Percentiles rank a stretch among this genome's conserved stretches.
Evolutionary conservation across 2,797 vertebrate genomes (phyloP).

Genomic region (Moxostoma hubbsi): DNA sequence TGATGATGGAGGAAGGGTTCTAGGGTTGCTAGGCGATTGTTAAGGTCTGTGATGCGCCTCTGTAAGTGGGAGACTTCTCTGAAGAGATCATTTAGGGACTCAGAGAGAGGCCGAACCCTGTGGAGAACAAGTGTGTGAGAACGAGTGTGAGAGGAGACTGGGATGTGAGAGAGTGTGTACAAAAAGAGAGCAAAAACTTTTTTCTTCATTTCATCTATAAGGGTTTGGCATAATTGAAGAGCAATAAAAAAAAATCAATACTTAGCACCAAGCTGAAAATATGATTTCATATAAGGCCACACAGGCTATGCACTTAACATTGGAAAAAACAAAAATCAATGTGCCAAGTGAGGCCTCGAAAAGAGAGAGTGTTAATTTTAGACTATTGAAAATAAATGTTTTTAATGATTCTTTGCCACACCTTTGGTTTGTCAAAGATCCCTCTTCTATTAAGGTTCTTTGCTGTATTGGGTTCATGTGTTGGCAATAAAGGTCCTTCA

Average conservation of each 20-base stretch:
- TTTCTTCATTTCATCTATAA: not conserved
- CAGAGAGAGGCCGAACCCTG: conserved; percentile 87
- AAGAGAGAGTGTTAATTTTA: not conserved
- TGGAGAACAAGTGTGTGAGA: conserved; percentile 54
- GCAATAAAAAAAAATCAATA: conserved; percentile 32
- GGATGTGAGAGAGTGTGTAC: not conserved
- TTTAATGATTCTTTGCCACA: too few species aligned
- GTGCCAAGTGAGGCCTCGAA: not conserved
- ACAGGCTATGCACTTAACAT: not conserved
- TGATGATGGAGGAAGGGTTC: conserved; percentile 81
- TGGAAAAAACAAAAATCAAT: not conserved
- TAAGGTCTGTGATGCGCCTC: conserved; percentile 85
- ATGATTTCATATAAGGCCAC: conserved; percentile 26
- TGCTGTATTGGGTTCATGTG: too few species aligned
- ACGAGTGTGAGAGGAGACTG: not conserved
- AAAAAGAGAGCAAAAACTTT: not conserved
- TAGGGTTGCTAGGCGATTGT: conserved; percentile 83
- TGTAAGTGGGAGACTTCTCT: conserved; percentile 86
- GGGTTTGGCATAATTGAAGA: conserved; percentile 1
- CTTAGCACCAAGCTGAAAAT: conserved; percentile 10
- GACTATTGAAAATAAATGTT: too few species aligned
- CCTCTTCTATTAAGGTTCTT: too few species aligned
- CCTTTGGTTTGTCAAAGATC: too few species aligned
- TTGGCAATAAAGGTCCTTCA: too few species aligned
- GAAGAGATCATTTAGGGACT: conserved; percentile 87